Conservation (phyloP, 2,113 vertebrate species). For the Plectropomus leopardus region DNA sequence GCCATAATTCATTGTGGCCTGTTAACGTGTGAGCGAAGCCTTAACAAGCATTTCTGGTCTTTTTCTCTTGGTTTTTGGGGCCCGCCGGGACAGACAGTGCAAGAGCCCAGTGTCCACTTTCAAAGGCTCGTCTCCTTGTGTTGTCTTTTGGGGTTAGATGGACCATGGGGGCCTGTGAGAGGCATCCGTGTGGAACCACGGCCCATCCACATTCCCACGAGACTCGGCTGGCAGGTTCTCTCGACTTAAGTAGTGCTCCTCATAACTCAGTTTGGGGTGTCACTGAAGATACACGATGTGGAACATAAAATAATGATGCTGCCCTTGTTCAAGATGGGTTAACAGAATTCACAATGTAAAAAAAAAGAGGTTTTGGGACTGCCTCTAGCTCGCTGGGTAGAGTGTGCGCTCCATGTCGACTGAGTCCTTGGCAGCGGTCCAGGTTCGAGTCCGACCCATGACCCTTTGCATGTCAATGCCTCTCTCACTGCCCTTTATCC, state of each 20-base stretch:
- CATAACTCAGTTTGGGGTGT: neutral
- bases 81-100: conserved; percentile 35
- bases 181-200: conserved; percentile 54
- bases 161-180: conserved; percentile 32
- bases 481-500: no score
- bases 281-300: neutral
- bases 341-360: neutral
- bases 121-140: conserved; percentile 73
- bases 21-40: conserved; percentile 63
- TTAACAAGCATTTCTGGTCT: conserved; percentile 55
- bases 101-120: conserved; percentile 73
- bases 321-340: neutral
- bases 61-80: conserved; percentile 23
- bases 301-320: neutral
- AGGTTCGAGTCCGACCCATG: no score
- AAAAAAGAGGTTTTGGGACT: neutral
- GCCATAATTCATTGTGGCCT: conserved; percentile 67
- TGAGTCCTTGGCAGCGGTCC: no score
- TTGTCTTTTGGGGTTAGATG: conserved; percentile 61
- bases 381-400: no score
- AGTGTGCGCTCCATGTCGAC: no score
- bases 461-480: no score
- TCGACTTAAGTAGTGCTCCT: conserved; percentile 9
- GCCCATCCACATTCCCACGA: conserved; percentile 46
- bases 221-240: conserved; percentile 15